These are phyloP conservation scores for Drosophila sordidula DNA, from an alignment of 2,888 invertebrate genomes.

Conservation along the genomic window DNA sequence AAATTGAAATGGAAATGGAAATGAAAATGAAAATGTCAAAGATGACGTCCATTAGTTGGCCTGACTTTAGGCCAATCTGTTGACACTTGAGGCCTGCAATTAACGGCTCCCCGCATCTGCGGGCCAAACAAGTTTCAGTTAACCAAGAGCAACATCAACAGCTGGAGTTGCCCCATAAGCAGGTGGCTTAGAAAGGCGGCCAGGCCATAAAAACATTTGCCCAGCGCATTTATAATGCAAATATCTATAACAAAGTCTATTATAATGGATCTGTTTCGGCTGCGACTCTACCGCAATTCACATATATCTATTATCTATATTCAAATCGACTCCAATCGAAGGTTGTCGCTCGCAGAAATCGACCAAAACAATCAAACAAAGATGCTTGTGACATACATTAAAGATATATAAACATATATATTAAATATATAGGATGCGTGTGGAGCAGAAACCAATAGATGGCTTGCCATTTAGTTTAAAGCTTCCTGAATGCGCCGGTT, in stretches of 20 bases:
- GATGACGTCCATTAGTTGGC: slow-evolving; percentile 44
- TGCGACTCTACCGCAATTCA: slow-evolving; percentile 63
- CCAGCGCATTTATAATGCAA: slow-evolving; percentile 59
- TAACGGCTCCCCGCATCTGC: slow-evolving; percentile 18
- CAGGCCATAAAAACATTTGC: slow-evolving; percentile 21
- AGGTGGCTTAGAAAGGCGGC: slow-evolving; percentile 51
- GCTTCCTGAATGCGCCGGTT: too few relatives aligned
- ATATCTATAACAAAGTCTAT: slow-evolving; percentile 50
- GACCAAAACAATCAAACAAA: slow-evolving; percentile 31
- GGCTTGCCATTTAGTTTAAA: neutral
- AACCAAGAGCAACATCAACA: slow-evolving; percentile 7
- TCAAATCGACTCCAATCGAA: slow-evolving; percentile 55
- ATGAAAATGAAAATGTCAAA: slow-evolving; percentile 60
- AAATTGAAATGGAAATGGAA: slow-evolving; percentile 32
- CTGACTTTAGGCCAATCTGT: slow-evolving; percentile 21
- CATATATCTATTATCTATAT: slow-evolving; percentile 55
- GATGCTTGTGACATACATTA: slow-evolving; percentile 24
- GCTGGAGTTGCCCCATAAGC: slow-evolving; percentile 13
- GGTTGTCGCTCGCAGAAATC: slow-evolving; percentile 48
- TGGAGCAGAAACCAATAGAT: neutral
- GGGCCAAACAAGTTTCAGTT: slow-evolving; percentile 27
- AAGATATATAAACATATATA: slow-evolving; percentile 1
- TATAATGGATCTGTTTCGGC: slow-evolving; percentile 34
- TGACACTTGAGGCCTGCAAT: slow-evolving; percentile 44
- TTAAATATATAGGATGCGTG: neutral